Percentiles rank a stretch among this genome's conserved stretches.
These are phyloP conservation scores for Microplitis mediator DNA, from an alignment of 1,140 invertebrate species.

Conservation along the genomic window DNA sequence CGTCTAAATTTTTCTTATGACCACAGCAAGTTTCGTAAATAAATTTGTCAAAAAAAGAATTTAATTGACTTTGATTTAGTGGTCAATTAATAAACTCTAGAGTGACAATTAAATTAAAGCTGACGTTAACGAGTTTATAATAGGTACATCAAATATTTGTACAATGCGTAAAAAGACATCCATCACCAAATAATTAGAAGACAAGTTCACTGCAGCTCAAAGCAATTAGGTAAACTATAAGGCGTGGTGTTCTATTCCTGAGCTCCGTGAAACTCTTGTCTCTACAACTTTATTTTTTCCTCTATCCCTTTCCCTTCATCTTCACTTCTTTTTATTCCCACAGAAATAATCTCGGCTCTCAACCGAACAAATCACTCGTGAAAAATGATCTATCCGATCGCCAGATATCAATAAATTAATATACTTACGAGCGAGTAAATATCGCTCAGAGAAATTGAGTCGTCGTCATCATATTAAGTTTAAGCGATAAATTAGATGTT, in stretches of 20 bases:
- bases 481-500: not conserved
- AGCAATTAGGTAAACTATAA: constrained; percentile 58
- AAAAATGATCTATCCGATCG: no score
- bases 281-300: not conserved
- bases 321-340: not conserved
- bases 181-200: constrained; percentile 58
- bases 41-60: not conserved
- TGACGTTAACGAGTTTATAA: constrained; percentile 48
- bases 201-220: constrained; percentile 50
- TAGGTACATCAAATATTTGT: constrained; percentile 33
- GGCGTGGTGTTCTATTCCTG: constrained; percentile 56
- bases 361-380: no score
- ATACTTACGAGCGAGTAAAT: no score
- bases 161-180: constrained; percentile 38
- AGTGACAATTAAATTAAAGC: not conserved
- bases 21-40: not conserved
- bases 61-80: no score
- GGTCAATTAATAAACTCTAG: no score
- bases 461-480: no score
- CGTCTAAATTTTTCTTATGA: no score
- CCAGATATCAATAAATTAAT: no score
- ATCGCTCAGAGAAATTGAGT: no score
- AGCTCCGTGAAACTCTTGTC: not conserved
- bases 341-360: not conserved
- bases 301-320: constrained; percentile 17